Evolutionary conservation across 2,113 vertebrate genomes (phyloP).

Genomic region (Amia ocellicauda): DNA sequence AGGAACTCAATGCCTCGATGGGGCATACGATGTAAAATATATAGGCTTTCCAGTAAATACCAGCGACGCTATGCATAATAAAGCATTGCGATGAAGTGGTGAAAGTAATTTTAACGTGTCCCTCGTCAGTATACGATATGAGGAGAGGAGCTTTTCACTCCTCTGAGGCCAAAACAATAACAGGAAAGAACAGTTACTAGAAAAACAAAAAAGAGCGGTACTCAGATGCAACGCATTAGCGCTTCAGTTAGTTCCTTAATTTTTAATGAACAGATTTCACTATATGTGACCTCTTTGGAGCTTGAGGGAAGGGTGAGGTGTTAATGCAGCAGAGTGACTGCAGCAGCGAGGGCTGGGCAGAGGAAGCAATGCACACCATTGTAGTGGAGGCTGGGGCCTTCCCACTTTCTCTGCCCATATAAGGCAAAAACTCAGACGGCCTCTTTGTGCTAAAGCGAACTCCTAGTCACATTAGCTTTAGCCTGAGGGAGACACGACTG

Average conservation of each 20-base stretch:
- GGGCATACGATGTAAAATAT: neutral
- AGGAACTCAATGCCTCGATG: conserved; percentile 57
- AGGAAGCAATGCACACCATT: conserved; percentile 42
- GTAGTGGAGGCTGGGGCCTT: conserved; percentile 39
- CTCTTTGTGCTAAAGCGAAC: conserved; percentile 37
- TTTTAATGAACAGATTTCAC: too few relatives aligned
- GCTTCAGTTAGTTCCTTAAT: too few relatives aligned
- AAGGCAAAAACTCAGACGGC: conserved; percentile 56
- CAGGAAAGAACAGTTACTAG: neutral
- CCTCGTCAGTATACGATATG: too few relatives aligned
- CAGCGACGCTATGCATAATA: conserved; percentile 5
- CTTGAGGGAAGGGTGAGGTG: neutral
- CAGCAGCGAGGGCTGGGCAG: conserved; percentile 22
- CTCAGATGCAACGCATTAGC: neutral
- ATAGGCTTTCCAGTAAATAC: conserved; percentile 31
- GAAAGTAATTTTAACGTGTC: too few relatives aligned
- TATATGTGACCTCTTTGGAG: neutral
- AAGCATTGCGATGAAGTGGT: neutral
- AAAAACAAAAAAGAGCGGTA: neutral
- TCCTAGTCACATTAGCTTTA: conserved; percentile 53
- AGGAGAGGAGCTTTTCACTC: too few relatives aligned
- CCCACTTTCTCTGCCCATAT: conserved; percentile 47
- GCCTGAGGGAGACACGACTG: conserved; percentile 45
- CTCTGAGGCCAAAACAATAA: too few relatives aligned
- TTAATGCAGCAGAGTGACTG: neutral